These are phyloP conservation scores for Monopis laevigella DNA, from an alignment of 2,888 invertebrate species.

Conservation along the genomic window DNA sequence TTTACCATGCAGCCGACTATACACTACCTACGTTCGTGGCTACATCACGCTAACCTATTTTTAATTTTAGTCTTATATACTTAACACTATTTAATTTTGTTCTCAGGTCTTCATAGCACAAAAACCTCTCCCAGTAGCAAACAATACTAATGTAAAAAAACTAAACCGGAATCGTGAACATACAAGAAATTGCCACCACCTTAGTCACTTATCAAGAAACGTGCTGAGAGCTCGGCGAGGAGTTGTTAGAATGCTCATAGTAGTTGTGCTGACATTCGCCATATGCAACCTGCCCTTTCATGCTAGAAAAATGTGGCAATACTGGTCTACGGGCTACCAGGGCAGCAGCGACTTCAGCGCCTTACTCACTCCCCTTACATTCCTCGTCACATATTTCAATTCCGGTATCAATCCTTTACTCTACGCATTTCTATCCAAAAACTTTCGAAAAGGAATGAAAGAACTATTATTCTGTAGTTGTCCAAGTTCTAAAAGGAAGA, in stretches of 20 bases:
- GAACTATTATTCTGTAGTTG: slow-evolving; percentile 76
- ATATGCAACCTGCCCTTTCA: slow-evolving; percentile 91
- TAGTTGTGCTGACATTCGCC: slow-evolving; percentile 89
- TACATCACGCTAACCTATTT: no score
- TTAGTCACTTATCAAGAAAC: slow-evolving; percentile 77
- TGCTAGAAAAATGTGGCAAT: slow-evolving; percentile 87
- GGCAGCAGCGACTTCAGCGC: slow-evolving; percentile 80
- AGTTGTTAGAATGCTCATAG: slow-evolving; percentile 89
- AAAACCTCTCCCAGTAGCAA: slow-evolving; percentile 40
- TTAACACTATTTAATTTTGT: slow-evolving; percentile 3
- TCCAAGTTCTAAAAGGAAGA: slow-evolving; percentile 42
- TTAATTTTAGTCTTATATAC: neutral
- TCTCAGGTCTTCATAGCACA: slow-evolving; percentile 36
- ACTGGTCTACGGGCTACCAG: slow-evolving; percentile 77
- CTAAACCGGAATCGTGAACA: slow-evolving; percentile 40
- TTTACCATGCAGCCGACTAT: no score
- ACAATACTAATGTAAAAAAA: slow-evolving; percentile 45
- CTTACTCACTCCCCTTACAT: slow-evolving; percentile 84
- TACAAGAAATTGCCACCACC: slow-evolving; percentile 65
- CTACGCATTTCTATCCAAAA: slow-evolving; percentile 85
- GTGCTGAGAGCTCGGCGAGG: slow-evolving; percentile 82
- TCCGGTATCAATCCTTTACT: slow-evolving; percentile 90
- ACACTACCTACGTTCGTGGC: no score
- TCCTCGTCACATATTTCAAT: slow-evolving; percentile 88
- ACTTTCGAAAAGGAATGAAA: slow-evolving; percentile 85